Conservation (phyloP, 2,113 vertebrate species). For the Sceloporus undulatus region DNA sequence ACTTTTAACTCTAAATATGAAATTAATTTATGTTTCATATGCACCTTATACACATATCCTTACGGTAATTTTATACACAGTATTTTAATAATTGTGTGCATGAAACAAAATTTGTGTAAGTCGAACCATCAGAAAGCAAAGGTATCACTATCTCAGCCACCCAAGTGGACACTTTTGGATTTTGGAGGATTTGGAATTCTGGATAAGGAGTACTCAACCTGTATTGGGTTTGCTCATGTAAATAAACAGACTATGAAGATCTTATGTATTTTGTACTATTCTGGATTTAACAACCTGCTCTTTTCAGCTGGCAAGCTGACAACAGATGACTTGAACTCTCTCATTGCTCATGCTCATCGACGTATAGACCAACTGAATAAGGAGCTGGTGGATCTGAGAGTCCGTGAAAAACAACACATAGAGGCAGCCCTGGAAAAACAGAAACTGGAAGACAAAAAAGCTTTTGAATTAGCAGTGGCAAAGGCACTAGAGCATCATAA, state of each 20-base stretch:
- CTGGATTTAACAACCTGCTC: background rate
- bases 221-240: background rate
- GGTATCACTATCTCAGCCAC: too few relatives aligned
- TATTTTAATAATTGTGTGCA: too few relatives aligned
- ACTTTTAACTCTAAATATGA: too few relatives aligned
- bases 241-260: rapidly evolving
- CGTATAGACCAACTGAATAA: slow-evolving; percentile 94
- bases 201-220: background rate
- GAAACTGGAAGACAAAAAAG: slow-evolving; percentile 87
- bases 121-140: too few relatives aligned
- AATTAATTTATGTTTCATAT: too few relatives aligned
- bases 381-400: slow-evolving; percentile 91
- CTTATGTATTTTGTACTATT: background rate
- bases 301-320: slow-evolving; percentile 87
- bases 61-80: too few relatives aligned
- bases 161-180: background rate
- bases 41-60: too few relatives aligned
- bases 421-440: slow-evolving; percentile 88
- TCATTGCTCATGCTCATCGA: slow-evolving; percentile 94
- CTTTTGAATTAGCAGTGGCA: slow-evolving; percentile 82
- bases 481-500: slow-evolving; percentile 85
- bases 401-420: slow-evolving; percentile 90
- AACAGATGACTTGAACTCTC: slow-evolving; percentile 89
- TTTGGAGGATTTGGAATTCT: background rate
- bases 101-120: too few relatives aligned